Evolutionary conservation across 2,888 invertebrate genomes (phyloP).

Genomic region (Anodontia alba): DNA sequence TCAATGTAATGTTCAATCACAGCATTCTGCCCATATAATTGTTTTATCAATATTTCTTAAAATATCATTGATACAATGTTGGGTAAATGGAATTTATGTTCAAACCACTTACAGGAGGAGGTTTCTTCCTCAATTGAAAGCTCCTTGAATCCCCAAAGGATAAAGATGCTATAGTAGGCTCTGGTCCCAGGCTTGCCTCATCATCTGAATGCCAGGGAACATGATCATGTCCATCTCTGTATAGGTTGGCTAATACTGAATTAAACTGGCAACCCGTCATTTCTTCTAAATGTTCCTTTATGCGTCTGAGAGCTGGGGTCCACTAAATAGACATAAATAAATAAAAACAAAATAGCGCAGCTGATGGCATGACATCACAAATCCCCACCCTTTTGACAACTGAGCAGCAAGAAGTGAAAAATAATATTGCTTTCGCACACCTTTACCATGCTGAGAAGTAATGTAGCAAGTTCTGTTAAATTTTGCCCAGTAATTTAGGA

Average conservation of each 20-base stretch:
- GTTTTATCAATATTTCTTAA: too few species aligned
- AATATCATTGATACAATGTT: too few species aligned
- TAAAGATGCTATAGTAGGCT: constrained; percentile 84
- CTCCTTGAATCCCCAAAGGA: constrained; percentile 84
- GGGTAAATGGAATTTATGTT: too few species aligned
- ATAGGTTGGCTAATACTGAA: constrained; percentile 85
- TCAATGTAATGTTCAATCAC: too few species aligned
- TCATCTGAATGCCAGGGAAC: constrained; percentile 86
- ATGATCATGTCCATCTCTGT: constrained; percentile 85
- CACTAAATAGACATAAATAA: too few species aligned
- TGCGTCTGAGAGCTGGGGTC: constrained; percentile 73
- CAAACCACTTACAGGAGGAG: constrained; percentile 75
- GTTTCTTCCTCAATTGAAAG: constrained; percentile 85
- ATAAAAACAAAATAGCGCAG: too few species aligned
- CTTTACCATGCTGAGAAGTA: too few species aligned
- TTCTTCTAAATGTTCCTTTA: constrained; percentile 81
- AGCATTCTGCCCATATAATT: too few species aligned
- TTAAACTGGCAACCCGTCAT: constrained; percentile 85
- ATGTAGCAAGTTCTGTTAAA: too few species aligned
- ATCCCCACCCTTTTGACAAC: neutral
- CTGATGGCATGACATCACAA: neutral
- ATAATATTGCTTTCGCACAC: too few species aligned
- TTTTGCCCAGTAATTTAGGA: too few species aligned
- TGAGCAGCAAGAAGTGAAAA: neutral
- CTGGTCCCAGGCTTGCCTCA: constrained; percentile 83